phyloP scores from a whole-genome alignment of 2,888 invertebrate genomes.

The Mythimna vitellina region DNA sequence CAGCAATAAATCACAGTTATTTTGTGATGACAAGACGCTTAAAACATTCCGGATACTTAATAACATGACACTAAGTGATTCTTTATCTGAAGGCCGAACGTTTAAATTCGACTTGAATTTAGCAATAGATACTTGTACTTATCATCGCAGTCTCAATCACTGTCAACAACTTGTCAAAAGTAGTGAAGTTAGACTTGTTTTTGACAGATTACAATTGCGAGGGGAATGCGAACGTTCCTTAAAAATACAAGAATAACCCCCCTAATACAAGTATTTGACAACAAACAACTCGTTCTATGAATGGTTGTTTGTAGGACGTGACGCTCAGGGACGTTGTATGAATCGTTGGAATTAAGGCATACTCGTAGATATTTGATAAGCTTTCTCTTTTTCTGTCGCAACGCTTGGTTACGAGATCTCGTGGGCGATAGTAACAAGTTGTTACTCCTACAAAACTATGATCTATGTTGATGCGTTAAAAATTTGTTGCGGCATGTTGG shows the following conservation, averaged over 20 bases:
- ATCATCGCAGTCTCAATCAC: too few relatives aligned
- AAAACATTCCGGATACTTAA: slow-evolving; percentile 15
- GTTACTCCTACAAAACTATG: slow-evolving; percentile 36
- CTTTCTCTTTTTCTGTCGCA: slow-evolving; percentile 64
- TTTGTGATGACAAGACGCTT: slow-evolving; percentile 10
- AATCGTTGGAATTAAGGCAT: slow-evolving; percentile 43
- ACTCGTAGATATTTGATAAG: slow-evolving; percentile 56
- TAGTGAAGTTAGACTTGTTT: too few relatives aligned
- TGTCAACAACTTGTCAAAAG: too few relatives aligned
- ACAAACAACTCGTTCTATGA: slow-evolving; percentile 2
- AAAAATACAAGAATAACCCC: too few relatives aligned
- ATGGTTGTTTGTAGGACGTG: slow-evolving; percentile 52
- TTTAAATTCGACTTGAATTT: too few relatives aligned
- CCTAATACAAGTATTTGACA: slow-evolving; percentile 20
- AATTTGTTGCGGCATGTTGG: slow-evolving; percentile 13
- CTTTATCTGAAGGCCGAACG: slow-evolving; percentile 7
- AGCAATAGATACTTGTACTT: too few relatives aligned
- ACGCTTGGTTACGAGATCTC: slow-evolving; percentile 41
- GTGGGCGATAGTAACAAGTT: slow-evolving; percentile 44
- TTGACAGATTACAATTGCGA: too few relatives aligned
- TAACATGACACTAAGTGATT: slow-evolving; percentile 1
- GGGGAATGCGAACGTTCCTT: too few relatives aligned
- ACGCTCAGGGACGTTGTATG: slow-evolving; percentile 43
- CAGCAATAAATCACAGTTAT: neutral
- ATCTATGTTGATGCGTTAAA: slow-evolving; percentile 26